Base-by-base conservation (phyloP, 2,888 invertebrate species). In the Meteorus cinctellus region DNA sequence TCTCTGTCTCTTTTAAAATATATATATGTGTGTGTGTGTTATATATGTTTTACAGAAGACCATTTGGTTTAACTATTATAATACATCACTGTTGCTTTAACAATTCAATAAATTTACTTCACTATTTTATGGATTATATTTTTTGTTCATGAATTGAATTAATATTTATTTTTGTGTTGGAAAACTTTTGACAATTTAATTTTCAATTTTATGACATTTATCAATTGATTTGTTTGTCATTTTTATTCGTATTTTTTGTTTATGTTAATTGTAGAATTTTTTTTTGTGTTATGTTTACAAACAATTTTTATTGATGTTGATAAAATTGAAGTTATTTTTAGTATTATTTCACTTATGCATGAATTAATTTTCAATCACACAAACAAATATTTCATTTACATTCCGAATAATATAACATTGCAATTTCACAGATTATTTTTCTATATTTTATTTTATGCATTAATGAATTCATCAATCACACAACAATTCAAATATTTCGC, bases 1-100 rank as follows among this genome's bases (percentile, higher is more conserved):
- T 4, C 16, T 24, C 41, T 41, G 5, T 62, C 10, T 63, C 27
- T 48, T 8, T 19, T 65, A 34, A 14, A 19, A 51, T 65, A 65
- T 70, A 31, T 65, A 36, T 36, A 65, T 36, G 36, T 31, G 19
- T 36, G 36, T 36, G 19, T 65, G 36, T 34, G 36, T 66, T 41
- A 24, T 55, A 24, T 19, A 55, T 55, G 55, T 55, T 55, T 19
- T 55, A 55, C 55, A 55, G 6, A 2, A 55, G 8, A 8, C n/a
- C 55, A 8, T n/a, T 19, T 5, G n/a, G 8, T 19, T 55, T 19
- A 55, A 55, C 55, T 24, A 19, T 55, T 55, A 55, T n/a, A 24
- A 4, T 55, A 19, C 19, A 55, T 55, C 55, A 55, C 19, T 19
- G n/a, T 55, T 55, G 8, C 16, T 48, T 48, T 48, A n/a, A 48